Percentiles rank a stretch among this genome's conserved stretches.
These are phyloP conservation scores for Sorex maritimensis DNA, from an alignment of 2,797 vertebrate species.

Conservation along the genomic window DNA sequence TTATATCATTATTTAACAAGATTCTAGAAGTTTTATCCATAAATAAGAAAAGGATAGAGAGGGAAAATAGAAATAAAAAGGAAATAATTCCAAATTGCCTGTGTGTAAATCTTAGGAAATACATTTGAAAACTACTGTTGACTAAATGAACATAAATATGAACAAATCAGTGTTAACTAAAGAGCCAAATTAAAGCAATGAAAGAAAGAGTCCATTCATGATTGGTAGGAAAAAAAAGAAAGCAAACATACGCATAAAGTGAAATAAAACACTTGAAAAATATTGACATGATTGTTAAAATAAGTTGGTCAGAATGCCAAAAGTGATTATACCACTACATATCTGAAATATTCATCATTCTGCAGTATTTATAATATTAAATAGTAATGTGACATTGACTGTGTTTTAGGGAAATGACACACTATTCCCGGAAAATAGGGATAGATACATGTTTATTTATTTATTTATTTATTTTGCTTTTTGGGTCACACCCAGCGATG, in stretches of 20 bases:
- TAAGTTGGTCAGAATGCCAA: not conserved
- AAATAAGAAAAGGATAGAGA: constrained; percentile 8
- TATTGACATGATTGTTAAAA: constrained; percentile 47
- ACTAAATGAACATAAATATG: not conserved
- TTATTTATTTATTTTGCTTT: no score
- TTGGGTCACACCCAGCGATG: no score
- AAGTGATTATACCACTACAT: no score
- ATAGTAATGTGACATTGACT: constrained; percentile 12
- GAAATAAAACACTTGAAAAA: not conserved
- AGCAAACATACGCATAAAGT: not conserved
- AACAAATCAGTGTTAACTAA: not conserved
- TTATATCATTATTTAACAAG: not conserved
- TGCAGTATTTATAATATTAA: constrained; percentile 47
- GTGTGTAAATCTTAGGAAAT: constrained; percentile 46
- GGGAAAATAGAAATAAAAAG: constrained; percentile 21
- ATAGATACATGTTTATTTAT: no score
- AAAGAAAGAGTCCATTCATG: not conserved
- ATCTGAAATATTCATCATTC: constrained; percentile 31
- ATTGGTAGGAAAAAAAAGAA: not conserved
- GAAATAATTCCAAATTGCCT: not conserved
- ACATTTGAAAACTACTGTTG: constrained; percentile 3
- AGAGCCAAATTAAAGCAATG: constrained; percentile 13
- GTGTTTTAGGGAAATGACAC: not conserved
- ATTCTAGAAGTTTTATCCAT: not conserved
- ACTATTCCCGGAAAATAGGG: constrained; percentile 25